Base-by-base conservation (phyloP, 2,888 invertebrate species). In the Leucophenga montana region DNA sequence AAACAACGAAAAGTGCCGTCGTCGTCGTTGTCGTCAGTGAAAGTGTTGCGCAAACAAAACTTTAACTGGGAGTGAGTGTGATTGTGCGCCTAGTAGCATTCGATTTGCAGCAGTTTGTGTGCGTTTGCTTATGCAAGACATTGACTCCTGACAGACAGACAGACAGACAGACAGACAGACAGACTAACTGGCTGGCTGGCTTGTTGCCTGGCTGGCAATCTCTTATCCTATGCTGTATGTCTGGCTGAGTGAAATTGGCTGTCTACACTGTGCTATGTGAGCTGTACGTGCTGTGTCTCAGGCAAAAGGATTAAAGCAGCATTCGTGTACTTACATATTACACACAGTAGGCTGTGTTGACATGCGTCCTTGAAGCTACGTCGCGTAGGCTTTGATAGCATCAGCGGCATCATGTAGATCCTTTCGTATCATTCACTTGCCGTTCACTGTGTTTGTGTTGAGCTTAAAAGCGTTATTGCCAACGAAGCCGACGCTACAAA, bases 1-100 rank as follows among this genome's bases (percentile, higher is more conserved):
- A 77, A 76, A 83, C 79, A 77, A 73, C 76, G 71, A 73, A 75
- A 81, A 80, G 76, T 80, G 79, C 77, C 72, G 75, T 75, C 73
- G 72, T 56, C 61, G 18, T 18, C 14, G 61, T 11, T 8, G 39
- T 39, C 11, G 8, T 8, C 39, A 8, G 8, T 5, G 39, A 39
- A 39, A 39, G 39, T 39, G 39, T 39, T 39, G 39, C 39, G 39
- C 11, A 39, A 39, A 39, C 39, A 39, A 39, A 39, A 33, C 33
- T 3, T 33, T 8, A 33, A 33, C 33, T 33, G 33, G 8, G 4
- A n/a, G 33, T 5, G 8, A 33, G 8, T 33, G 8, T 33, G 8
- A 33, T 8, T 5, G 39, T 39, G 11, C 1, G 9, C 9, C 39
- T 1, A 39, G 39, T 39, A 5, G 39, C 3, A 39, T 39, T 39